Evolutionary conservation across 2,113 vertebrate species (phyloP).

Genomic region (Halcyon senegalensis): DNA sequence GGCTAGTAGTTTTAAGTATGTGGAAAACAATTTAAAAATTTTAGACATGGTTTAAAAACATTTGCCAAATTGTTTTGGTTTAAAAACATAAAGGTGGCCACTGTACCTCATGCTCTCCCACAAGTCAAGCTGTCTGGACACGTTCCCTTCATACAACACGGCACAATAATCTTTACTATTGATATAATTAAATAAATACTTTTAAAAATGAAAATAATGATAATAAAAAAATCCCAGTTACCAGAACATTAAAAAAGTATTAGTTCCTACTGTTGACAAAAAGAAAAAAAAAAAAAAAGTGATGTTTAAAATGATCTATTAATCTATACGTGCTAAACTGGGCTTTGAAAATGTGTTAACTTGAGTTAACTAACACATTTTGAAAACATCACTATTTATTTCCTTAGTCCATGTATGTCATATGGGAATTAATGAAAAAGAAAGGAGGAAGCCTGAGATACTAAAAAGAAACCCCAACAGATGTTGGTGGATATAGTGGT

Average conservation of each 20-base stretch:
- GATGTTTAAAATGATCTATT: not conserved
- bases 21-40: not conserved
- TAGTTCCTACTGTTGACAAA: not conserved
- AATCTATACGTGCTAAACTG: not conserved
- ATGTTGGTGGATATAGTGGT: not conserved
- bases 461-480: not conserved
- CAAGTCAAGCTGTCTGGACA: not conserved
- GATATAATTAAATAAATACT: not conserved
- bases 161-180: not conserved
- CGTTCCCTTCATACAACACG: not conserved
- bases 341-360: not conserved
- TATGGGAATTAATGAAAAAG: not conserved
- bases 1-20: not conserved
- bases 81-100: not conserved
- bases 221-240: not conserved
- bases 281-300: not conserved
- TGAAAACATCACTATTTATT: not conserved
- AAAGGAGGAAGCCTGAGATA: not conserved
- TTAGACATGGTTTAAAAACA: not conserved
- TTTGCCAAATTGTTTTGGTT: not conserved
- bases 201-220: not conserved
- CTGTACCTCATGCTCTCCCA: not conserved
- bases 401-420: not conserved
- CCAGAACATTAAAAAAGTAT: not conserved
- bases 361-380: not conserved